These are phyloP conservation scores for Centropristis striata DNA, from an alignment of 2,113 vertebrate genomes.

Conservation along the genomic window DNA sequence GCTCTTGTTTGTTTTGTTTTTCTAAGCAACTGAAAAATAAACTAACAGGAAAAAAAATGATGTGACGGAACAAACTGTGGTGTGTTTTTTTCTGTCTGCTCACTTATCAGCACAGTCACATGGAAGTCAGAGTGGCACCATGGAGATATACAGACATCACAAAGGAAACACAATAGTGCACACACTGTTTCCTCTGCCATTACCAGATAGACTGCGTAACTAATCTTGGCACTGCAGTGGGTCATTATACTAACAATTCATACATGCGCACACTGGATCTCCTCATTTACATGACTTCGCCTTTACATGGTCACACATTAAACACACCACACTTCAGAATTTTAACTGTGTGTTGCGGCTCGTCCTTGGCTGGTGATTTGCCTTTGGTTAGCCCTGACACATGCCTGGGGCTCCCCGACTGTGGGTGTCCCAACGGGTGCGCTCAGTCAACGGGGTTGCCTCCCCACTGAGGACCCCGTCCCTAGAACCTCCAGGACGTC, in stretches of 20 bases:
- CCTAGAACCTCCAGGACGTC: conserved; percentile 48
- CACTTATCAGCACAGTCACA: conserved; percentile 14
- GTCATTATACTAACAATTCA: conserved; percentile 59
- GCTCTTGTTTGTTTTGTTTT: conserved; percentile 70
- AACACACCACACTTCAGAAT: conserved; percentile 37
- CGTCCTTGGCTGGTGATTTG: conserved; percentile 59
- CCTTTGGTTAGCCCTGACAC: conserved; percentile 57
- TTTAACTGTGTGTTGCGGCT: conserved; percentile 3
- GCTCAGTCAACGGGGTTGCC: conserved; percentile 33
- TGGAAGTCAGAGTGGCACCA: conserved; percentile 1
- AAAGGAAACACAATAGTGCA: conserved; percentile 43
- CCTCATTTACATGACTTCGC: conserved; percentile 57
- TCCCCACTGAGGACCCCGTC: conserved; percentile 23
- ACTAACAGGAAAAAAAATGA: conserved; percentile 66
- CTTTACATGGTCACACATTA: conserved; percentile 62
- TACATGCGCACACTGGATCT: conserved; percentile 39
- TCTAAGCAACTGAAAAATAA: conserved; percentile 82
- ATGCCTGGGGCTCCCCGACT: conserved; percentile 66
- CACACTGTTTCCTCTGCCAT: conserved; percentile 29
- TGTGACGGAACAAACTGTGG: conserved; percentile 24
- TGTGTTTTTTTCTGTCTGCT: conserved; percentile 46
- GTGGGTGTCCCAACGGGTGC: conserved; percentile 40
- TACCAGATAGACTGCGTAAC: conserved; percentile 48
- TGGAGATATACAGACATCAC: conserved; percentile 33
- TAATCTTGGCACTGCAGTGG: conserved; percentile 62